Conservation (phyloP, 2,113 vertebrate genomes). For the Ptilonorhynchus violaceus region DNA sequence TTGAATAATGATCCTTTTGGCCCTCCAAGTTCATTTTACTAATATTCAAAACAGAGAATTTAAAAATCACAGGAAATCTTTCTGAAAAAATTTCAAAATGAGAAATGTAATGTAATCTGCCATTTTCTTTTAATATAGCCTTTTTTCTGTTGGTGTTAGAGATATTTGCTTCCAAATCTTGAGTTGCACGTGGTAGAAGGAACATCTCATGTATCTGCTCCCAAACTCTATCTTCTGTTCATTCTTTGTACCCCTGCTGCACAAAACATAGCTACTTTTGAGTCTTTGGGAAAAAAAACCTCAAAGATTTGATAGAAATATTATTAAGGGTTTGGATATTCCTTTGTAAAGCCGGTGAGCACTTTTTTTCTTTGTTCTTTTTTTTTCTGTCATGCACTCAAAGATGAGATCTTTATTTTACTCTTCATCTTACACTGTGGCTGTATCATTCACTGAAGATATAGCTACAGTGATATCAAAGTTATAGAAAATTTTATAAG, state of each 20-base stretch:
- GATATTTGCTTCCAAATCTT: not conserved
- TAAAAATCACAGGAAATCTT: not conserved
- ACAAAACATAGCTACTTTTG: not conserved
- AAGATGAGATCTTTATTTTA: not conserved
- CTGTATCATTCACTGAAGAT: not conserved
- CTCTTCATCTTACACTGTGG: not conserved
- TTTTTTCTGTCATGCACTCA: rapidly evolving
- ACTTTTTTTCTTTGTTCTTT: not conserved
- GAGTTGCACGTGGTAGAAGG: not conserved
- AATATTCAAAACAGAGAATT: not conserved
- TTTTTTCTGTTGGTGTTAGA: not conserved
- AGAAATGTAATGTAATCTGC: not conserved
- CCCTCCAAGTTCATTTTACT: not conserved
- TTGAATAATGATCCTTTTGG: not conserved
- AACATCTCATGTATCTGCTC: not conserved
- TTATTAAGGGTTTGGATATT: not conserved
- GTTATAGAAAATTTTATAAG: not conserved
- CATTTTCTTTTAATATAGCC: not conserved
- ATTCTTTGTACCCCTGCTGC: not conserved
- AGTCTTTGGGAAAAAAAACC: not conserved
- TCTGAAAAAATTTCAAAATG: not conserved
- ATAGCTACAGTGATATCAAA: not conserved
- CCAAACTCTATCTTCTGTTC: not conserved
- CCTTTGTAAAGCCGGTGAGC: not conserved
- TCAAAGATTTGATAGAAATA: not conserved